These are phyloP conservation scores for Remorina albescens DNA, from an alignment of 2,797 vertebrate genomes.

Conservation along the genomic window DNA sequence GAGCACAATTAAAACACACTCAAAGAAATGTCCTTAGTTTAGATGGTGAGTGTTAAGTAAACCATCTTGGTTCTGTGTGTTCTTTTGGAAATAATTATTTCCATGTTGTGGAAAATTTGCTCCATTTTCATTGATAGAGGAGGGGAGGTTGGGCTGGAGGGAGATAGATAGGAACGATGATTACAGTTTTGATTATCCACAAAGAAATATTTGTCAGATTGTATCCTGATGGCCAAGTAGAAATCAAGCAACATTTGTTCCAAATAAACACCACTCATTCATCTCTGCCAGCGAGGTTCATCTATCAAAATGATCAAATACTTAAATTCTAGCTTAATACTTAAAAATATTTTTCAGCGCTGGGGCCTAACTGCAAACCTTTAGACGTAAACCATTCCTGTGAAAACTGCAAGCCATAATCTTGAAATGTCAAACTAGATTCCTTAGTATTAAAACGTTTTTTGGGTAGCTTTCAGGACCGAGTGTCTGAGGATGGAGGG, in stretches of 20 bases:
- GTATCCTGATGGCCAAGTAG: not conserved
- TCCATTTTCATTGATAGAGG: constrained; percentile 11
- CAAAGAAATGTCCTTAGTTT: not conserved
- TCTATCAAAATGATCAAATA: not conserved
- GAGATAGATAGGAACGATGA: constrained; percentile 13
- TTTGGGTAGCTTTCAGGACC: not conserved
- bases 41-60: not conserved
- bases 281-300: not conserved
- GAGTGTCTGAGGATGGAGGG: not conserved
- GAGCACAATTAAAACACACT: not conserved
- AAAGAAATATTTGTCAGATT: not conserved
- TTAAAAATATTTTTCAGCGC: not conserved
- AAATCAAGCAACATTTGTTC: not conserved
- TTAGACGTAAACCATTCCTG: not conserved
- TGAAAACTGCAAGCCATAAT: constrained; percentile 4
- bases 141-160: not conserved
- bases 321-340: not conserved
- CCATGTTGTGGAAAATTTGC: not conserved
- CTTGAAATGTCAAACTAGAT: not conserved
- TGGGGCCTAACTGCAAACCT: not conserved
- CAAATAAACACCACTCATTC: constrained; percentile 11
- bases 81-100: not conserved
- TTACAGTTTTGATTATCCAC: constrained; percentile 23
- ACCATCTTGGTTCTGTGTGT: not conserved
- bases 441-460: not conserved